Base-by-base conservation (phyloP, 1,140 invertebrate genomes). In the Spodoptera litura region DNA sequence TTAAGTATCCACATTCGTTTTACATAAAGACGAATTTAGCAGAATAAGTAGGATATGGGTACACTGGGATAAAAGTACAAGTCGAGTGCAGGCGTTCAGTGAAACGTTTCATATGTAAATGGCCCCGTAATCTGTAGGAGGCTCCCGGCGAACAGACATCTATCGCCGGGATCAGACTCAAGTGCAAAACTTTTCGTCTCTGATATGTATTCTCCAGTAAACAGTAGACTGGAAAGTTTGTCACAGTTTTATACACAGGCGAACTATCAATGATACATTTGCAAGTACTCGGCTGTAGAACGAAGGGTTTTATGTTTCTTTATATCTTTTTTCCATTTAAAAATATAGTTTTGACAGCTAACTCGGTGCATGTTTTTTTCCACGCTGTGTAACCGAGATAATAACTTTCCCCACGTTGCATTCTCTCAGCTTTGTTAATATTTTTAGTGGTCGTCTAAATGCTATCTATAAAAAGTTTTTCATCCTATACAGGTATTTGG, bases 61-160 rank as follows among this genome's bases (percentile, higher is more conserved):
- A 82, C 79, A 82, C 78, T 80, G 75, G 88, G 83, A 89, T 91
- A 89, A 88, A 88, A 89, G 85, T 88, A 87, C 82, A 84, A 89
- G 86, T 83, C 85, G 83, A 85, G 82, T 90, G 85, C 89, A 89
- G 81, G 87, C 84, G 85, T 85, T 91, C 89, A 88, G 86, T 88
- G 89, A 91, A 93, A 90, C 91, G 90, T 91, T 93, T 91, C 91
- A 90, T 91, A 93, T 93, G 91, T 91, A 93, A 92, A 93, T 93
- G 85, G 80, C 80, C 77, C 83, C 84, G 87, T 92, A 92, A 93
- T 93, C 91, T 91, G 89, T 86, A 85, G 83, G 81, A 90, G 86
- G 84, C 86, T 81, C 81, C 80, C 86, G 81, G 78, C 85, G 87
- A 85, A 82, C 86, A 88, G 88, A 84, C 90, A 87, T 89, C 90